phyloP scores from a whole-genome alignment of 2,888 invertebrate species.

The Stenotaenia linearis region DNA sequence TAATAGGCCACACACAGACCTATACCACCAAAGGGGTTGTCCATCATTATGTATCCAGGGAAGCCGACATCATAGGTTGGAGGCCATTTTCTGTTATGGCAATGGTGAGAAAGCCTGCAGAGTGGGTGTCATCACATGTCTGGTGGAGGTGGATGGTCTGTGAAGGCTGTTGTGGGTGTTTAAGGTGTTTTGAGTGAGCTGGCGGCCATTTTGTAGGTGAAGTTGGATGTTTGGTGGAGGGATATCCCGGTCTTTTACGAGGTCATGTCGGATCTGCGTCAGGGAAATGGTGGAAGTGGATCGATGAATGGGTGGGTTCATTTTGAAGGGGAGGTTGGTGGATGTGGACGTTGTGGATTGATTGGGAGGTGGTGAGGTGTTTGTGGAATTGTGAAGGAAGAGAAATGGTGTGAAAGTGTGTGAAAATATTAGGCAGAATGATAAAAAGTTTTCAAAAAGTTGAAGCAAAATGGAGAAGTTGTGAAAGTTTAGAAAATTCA shows the following conservation, averaged over 20 bases:
- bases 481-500: too few species aligned
- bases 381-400: neutral
- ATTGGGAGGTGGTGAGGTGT: neutral
- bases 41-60: neutral
- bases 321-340: neutral
- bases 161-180: neutral
- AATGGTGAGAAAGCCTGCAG: neutral
- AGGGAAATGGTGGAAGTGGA: neutral
- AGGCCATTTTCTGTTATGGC: neutral
- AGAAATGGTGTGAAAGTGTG: neutral
- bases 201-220: too few species aligned
- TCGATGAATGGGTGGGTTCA: neutral
- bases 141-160: neutral
- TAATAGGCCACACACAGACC: constrained; percentile 29
- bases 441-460: too few species aligned
- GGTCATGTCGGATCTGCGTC: neutral
- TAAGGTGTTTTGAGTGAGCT: neutral
- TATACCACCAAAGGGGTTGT: neutral
- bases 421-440: too few species aligned
- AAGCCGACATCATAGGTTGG: neutral
- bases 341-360: neutral
- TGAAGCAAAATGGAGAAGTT: too few species aligned
- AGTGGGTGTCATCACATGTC: neutral
- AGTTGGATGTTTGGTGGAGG: too few species aligned
- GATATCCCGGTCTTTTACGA: neutral